Base-by-base conservation (phyloP, 2,113 vertebrate species). In the Stigmatopora nigra region DNA sequence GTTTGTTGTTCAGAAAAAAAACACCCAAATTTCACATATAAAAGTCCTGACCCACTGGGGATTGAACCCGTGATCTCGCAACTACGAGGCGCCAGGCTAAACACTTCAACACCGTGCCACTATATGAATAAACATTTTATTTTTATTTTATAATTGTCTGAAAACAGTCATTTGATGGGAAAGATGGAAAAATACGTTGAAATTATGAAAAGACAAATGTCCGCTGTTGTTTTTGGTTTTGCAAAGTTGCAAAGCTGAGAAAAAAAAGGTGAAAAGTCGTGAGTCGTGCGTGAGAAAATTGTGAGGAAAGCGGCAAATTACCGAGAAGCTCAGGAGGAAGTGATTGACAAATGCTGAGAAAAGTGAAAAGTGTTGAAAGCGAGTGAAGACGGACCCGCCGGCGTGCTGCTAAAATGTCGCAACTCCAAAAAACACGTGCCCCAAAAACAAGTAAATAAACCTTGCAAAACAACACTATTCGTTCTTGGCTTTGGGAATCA, bases 361-460 rank as follows among this genome's bases (percentile, higher is more conserved):
- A 78, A 81, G 71, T 71, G 65, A 80, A 81, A 82, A 74, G 8
- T 87, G 83, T 83, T 64, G 83, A 78, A 85, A 86, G 69, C 64
- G 64, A 76, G 51, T 78, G 79, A 76, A 46, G 79, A 86, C 53
- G 17, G 46, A n/a, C 17, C 15, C 16, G 31, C 17, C 19, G 61
- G 69, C 53, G 66, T 56, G 7, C 19, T 36, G 53, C n/a, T 31
- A 8, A 31, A 56, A 56, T 56, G 22, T 15, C 15, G 22, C 12
- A 56, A 31, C 53, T 7, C 15, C 13, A 7, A 25, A 31, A 56
- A 56, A 3, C 51, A 22, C 38, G 38, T 41, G 38, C 9, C 38
- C 7, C 7, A 4, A 1, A 41, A 41, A 41, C 38, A 41, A 41
- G 38, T 41, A 41, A 41, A 41, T 41, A 41, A 41, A 41, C 38